phyloP scores from a whole-genome alignment of 2,888 invertebrate species.

The Agonopterix arenella region DNA sequence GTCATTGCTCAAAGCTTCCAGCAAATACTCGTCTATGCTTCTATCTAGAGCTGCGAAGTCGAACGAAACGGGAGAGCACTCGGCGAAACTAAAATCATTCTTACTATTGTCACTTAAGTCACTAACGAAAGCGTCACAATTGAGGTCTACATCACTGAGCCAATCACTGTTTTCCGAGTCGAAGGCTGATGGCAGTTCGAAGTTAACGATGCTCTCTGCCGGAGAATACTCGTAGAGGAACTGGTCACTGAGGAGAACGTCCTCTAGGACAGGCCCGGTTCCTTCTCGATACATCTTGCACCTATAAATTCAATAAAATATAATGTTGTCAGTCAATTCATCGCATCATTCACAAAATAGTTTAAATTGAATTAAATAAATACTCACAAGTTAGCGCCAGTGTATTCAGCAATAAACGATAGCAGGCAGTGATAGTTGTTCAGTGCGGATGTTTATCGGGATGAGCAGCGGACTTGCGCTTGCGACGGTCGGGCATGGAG shows the following conservation, averaged over 20 bases:
- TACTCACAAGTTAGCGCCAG: conserved; percentile 3
- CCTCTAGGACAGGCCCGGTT: conserved; percentile 43
- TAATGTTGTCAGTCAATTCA: not conserved
- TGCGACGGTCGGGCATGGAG: conserved; percentile 48
- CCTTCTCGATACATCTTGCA: conserved; percentile 53
- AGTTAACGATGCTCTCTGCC: conserved; percentile 64
- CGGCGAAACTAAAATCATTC: conserved; percentile 40
- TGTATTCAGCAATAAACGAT: conserved; percentile 1
- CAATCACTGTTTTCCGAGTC: conserved; percentile 44
- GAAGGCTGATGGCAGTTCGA: conserved; percentile 50
- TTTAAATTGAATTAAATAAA: no score
- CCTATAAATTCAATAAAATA: conserved; percentile 30
- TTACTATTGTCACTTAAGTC: conserved; percentile 43
- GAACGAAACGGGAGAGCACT: conserved; percentile 37
- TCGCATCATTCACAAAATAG: no score
- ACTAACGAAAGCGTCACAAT: conserved; percentile 57
- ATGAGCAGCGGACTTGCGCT: conserved; percentile 43
- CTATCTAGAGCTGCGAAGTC: conserved; percentile 63
- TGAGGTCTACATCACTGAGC: conserved; percentile 57
- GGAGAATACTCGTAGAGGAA: conserved; percentile 63
- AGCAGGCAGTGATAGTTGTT: conserved; percentile 10
- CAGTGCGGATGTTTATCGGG: conserved; percentile 15
- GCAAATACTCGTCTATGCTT: conserved; percentile 54
- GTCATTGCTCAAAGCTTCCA: conserved; percentile 53
- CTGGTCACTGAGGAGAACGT: conserved; percentile 54